Evolutionary conservation across 2,888 invertebrate species (phyloP).

Genomic region (Esperia sulphurella): DNA sequence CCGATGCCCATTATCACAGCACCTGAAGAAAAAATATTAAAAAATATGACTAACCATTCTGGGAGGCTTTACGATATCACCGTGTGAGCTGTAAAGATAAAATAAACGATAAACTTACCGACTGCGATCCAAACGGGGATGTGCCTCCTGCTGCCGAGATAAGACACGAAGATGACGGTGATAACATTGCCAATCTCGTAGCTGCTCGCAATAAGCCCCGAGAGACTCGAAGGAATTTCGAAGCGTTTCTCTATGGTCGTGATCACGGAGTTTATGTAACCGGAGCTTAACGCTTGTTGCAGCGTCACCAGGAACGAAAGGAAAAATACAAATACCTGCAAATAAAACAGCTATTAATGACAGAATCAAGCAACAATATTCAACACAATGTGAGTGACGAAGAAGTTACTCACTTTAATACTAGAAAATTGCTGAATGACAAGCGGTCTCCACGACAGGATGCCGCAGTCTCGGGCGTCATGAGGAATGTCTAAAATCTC

Average conservation of each 20-base stretch:
- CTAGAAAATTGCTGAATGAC: slow-evolving; percentile 93
- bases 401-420: slow-evolving; percentile 84
- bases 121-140: slow-evolving; percentile 97
- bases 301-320: slow-evolving; percentile 93
- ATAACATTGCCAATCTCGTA: slow-evolving; percentile 97
- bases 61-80: not conserved
- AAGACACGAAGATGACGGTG: slow-evolving; percentile 97
- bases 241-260: slow-evolving; percentile 97
- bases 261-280: slow-evolving; percentile 96
- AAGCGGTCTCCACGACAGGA: slow-evolving; percentile 90
- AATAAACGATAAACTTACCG: slow-evolving; percentile 72
- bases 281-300: slow-evolving; percentile 94
- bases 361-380: not conserved
- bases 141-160: slow-evolving; percentile 93
- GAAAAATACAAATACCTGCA: slow-evolving; percentile 92
- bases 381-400: not conserved
- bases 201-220: slow-evolving; percentile 95
- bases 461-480: slow-evolving; percentile 92
- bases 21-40: slow-evolving; percentile 68
- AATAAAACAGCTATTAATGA: slow-evolving; percentile 22
- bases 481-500: slow-evolving; percentile 82
- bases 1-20: slow-evolving; percentile 96
- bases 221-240: slow-evolving; percentile 95
- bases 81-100: not conserved
- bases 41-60: not conserved